These are phyloP conservation scores for Stegodyphus dumicola DNA, from an alignment of 1,140 invertebrate genomes.

Conservation along the genomic window DNA sequence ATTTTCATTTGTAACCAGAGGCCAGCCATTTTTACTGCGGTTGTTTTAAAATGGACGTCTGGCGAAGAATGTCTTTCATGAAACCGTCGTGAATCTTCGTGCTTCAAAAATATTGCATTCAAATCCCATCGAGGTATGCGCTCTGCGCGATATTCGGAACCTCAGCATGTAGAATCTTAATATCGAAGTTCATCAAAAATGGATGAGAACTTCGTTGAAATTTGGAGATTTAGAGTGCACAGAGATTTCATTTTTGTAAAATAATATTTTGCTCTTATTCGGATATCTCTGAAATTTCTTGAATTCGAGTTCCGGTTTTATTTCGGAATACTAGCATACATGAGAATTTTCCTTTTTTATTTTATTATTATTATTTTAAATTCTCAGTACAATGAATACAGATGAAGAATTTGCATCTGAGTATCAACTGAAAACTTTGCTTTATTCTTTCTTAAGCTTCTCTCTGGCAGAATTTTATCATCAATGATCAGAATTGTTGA, in stretches of 20 bases:
- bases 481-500: no score
- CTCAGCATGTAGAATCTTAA: conserved; percentile 3
- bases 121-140: background rate
- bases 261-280: conserved; percentile 2
- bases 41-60: no score
- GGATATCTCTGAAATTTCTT: background rate
- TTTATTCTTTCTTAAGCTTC: no score
- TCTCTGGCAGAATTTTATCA: no score
- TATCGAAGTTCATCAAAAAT: conserved; percentile 21
- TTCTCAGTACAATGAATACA: no score
- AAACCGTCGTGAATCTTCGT: background rate
- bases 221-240: conserved; percentile 7
- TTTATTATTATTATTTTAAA: no score
- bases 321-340: background rate
- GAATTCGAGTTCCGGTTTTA: conserved; percentile 11
- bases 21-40: no score
- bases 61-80: background rate
- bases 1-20: no score
- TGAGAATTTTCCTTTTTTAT: no score
- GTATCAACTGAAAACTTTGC: no score
- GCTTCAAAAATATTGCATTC: conserved; percentile 12
- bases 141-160: no score
- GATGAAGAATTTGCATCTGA: no score
- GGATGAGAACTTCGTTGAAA: conserved; percentile 16
- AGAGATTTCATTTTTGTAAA: background rate